phyloP scores from a whole-genome alignment of 23 tunicate genomes.

The Styela clava region DNA sequence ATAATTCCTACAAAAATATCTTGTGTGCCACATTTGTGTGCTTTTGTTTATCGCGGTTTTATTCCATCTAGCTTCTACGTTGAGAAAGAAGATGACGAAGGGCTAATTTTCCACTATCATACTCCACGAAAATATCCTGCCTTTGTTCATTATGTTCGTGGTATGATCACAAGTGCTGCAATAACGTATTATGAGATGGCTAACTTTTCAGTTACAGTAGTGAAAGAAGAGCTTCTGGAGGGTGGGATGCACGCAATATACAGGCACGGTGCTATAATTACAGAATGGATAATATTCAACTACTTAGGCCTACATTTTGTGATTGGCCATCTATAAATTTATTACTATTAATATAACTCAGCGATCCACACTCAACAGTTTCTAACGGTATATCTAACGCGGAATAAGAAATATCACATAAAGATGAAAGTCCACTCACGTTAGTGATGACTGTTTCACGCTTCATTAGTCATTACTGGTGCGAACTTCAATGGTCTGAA shows the following conservation, averaged over 20 bases:
- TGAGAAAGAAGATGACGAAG: slow-evolving; percentile 40
- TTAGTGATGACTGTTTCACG: too few species aligned
- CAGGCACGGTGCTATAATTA: slow-evolving; percentile 3
- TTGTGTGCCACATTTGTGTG: too few species aligned
- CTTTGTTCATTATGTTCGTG: slow-evolving; percentile 47
- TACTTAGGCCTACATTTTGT: too few species aligned
- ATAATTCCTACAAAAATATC: too few species aligned
- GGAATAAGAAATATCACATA: too few species aligned
- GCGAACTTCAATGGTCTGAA: too few species aligned
- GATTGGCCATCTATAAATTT: too few species aligned
- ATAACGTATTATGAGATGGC: slow-evolving; percentile 27
- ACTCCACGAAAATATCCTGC: slow-evolving; percentile 47
- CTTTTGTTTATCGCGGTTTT: neutral
- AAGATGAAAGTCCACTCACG: too few species aligned
- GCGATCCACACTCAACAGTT: too few species aligned
- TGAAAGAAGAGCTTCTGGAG: slow-evolving; percentile 35
- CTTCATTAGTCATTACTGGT: too few species aligned
- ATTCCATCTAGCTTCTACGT: slow-evolving; percentile 36
- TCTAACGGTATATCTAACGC: too few species aligned
- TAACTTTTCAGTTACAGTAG: slow-evolving; percentile 17
- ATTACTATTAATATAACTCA: too few species aligned
- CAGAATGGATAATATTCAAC: neutral
- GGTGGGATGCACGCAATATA: slow-evolving; percentile 38
- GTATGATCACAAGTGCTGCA: slow-evolving; percentile 34
- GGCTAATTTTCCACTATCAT: slow-evolving; percentile 41